Conservation (phyloP, 1,140 invertebrate species). For the Cecropterus lyciades region DNA sequence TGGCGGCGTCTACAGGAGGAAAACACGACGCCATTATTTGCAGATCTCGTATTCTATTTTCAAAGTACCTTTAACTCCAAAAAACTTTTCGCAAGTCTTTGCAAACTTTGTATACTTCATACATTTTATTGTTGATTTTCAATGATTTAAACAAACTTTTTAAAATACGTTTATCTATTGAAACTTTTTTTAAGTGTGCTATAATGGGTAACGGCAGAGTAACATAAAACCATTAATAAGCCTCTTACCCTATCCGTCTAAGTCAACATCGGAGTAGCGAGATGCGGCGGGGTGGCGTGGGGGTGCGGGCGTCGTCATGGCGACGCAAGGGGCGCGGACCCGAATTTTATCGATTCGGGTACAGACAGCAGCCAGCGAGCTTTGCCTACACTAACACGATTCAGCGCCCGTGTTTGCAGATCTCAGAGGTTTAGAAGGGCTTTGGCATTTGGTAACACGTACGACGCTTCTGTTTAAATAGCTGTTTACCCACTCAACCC, state of each 20-base stretch:
- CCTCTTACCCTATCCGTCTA: slow-evolving; percentile 83
- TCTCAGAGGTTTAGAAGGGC: slow-evolving; percentile 74
- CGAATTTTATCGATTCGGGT: slow-evolving; percentile 82
- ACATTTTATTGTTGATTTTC: not conserved
- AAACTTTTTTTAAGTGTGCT: slow-evolving; percentile 26
- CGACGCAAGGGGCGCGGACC: slow-evolving; percentile 75
- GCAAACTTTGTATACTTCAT: not conserved
- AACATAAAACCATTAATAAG: slow-evolving; percentile 83
- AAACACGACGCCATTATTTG: slow-evolving; percentile 55
- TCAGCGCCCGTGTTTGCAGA: slow-evolving; percentile 78
- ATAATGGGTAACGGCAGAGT: slow-evolving; percentile 51
- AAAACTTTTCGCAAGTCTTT: not conserved
- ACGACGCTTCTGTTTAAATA: slow-evolving; percentile 56
- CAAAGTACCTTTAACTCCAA: slow-evolving; percentile 7
- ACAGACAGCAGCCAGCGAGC: slow-evolving; percentile 78
- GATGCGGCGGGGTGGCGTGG: slow-evolving; percentile 56
- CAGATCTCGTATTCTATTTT: slow-evolving; percentile 46
- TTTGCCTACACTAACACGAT: slow-evolving; percentile 75
- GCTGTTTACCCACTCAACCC: slow-evolving; percentile 46
- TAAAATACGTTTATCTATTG: slow-evolving; percentile 14
- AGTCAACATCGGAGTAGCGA: slow-evolving; percentile 79
- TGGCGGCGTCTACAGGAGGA: slow-evolving; percentile 54
- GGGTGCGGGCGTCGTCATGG: slow-evolving; percentile 65
- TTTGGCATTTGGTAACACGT: slow-evolving; percentile 71
- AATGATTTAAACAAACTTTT: not conserved